These are phyloP conservation scores for Sardinella longiceps DNA, from an alignment of 2,797 vertebrate species.

Conservation along the genomic window DNA sequence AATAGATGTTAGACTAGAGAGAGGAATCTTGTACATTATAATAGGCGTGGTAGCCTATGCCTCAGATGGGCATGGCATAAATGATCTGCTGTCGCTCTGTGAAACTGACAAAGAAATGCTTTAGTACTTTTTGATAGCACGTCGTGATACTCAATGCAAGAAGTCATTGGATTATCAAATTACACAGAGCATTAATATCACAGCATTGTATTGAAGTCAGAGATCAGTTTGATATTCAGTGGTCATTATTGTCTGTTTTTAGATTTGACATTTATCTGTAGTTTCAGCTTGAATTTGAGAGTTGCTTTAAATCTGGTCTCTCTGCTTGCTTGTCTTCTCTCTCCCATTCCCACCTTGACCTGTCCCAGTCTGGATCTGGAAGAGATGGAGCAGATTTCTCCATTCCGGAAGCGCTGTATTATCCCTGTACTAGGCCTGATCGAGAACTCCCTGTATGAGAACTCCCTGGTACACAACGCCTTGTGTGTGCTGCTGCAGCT, in stretches of 20 bases:
- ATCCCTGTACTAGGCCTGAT: constrained; percentile 93
- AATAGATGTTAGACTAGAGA: no score
- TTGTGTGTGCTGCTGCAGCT: constrained; percentile 93
- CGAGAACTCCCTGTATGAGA: constrained; percentile 94
- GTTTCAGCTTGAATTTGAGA: background rate
- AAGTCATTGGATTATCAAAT: constrained; percentile 2
- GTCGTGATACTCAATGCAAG: no score
- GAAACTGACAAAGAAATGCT: no score
- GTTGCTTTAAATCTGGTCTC: background rate
- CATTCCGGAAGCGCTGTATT: constrained; percentile 92
- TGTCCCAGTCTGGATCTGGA: constrained; percentile 87
- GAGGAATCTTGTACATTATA: no score
- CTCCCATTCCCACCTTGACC: constrained; percentile 37
- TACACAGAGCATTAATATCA: background rate
- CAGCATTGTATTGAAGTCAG: background rate
- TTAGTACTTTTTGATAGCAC: no score
- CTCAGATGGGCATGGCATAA: no score
- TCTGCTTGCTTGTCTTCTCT: background rate
- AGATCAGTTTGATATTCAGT: background rate
- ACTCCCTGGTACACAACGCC: constrained; percentile 87
- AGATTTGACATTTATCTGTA: background rate
- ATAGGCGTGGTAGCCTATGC: no score
- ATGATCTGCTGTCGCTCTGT: no score
- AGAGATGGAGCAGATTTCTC: constrained; percentile 87
- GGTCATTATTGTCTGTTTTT: background rate